Conservation (phyloP, 2,113 vertebrate genomes). For the Aphyosemion australe region DNA sequence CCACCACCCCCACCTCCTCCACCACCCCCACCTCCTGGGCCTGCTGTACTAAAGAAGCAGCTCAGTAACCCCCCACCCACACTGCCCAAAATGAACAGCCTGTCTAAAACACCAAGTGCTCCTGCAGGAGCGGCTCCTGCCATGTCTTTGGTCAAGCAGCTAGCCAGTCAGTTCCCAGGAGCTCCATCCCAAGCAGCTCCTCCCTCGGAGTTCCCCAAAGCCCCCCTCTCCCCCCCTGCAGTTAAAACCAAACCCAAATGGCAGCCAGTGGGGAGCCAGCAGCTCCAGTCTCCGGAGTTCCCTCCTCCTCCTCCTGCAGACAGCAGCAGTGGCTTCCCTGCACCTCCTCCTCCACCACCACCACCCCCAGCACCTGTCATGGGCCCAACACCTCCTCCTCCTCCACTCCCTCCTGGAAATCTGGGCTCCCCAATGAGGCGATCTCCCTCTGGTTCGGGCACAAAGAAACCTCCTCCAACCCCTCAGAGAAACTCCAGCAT, state of each 20-base stretch:
- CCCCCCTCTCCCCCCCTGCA: conserved; percentile 88
- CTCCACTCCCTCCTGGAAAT: conserved; percentile 74
- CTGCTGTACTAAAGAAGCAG: conserved; percentile 83
- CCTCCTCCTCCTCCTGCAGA: conserved; percentile 82
- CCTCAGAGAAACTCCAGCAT: conserved; percentile 93
- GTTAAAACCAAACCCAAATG: conserved; percentile 95
- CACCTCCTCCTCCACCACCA: conserved; percentile 61
- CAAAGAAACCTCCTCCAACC: conserved; percentile 89
- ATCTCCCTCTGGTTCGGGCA: conserved; percentile 72
- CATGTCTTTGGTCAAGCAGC: conserved; percentile 87
- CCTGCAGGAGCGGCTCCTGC: conserved; percentile 58
- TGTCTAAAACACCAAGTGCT: conserved; percentile 73
- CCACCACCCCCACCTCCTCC: conserved; percentile 66
- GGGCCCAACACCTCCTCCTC: conserved; percentile 73
- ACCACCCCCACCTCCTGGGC: conserved; percentile 70
- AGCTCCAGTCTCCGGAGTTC: conserved; percentile 82
- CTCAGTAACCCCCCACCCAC: conserved; percentile 82
- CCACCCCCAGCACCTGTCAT: conserved; percentile 64
- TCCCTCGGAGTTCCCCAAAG: conserved; percentile 70
- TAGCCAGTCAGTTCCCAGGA: conserved; percentile 89
- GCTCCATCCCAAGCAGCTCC: conserved; percentile 55
- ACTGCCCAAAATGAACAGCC: conserved; percentile 89
- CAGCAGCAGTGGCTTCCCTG: conserved; percentile 45
- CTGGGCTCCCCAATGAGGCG: conserved; percentile 83
- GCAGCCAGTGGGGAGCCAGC: conserved; percentile 83